A percentile compares a stretch with the other conserved stretches of the same genome.
Evolutionary conservation across 2,888 invertebrate species (phyloP).

Genomic region (Schrankia costaestrigalis): DNA sequence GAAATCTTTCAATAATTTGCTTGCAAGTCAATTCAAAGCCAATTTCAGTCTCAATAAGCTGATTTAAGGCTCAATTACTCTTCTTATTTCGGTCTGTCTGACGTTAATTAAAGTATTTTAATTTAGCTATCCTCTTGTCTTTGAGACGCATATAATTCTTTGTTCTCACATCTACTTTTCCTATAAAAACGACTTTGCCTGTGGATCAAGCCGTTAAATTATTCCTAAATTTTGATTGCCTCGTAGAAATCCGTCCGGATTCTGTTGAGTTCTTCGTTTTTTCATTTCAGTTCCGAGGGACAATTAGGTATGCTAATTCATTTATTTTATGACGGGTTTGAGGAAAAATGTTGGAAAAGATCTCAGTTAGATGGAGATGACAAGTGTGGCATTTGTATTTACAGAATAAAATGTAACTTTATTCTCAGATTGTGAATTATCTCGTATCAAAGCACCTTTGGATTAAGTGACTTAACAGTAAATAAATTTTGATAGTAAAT

Average conservation of each 20-base stretch:
- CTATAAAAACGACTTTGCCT: constrained; percentile 55
- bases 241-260: constrained; percentile 61
- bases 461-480: no score
- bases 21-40: constrained; percentile 28
- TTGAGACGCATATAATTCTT: constrained; percentile 47
- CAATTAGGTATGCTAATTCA: constrained; percentile 77
- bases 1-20: neutral
- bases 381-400: constrained; percentile 26
- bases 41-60: constrained; percentile 45
- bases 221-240: constrained; percentile 72
- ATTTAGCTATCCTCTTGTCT: constrained; percentile 43
- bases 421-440: no score
- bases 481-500: no score
- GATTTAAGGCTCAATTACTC: constrained; percentile 46
- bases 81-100: constrained; percentile 44
- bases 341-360: constrained; percentile 53
- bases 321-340: constrained; percentile 67
- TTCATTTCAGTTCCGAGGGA: constrained; percentile 62
- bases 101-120: constrained; percentile 64
- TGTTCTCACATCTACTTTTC: constrained; percentile 54
- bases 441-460: no score
- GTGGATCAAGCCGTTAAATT: constrained; percentile 63
- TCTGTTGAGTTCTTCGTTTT: constrained; percentile 59
- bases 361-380: constrained; percentile 54
- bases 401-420: constrained; percentile 10